A percentile compares a stretch with the other conserved stretches of the same genome.
These are phyloP conservation scores for Lamellibrachia satsuma DNA, from an alignment of 2,888 invertebrate genomes.

Conservation along the genomic window DNA sequence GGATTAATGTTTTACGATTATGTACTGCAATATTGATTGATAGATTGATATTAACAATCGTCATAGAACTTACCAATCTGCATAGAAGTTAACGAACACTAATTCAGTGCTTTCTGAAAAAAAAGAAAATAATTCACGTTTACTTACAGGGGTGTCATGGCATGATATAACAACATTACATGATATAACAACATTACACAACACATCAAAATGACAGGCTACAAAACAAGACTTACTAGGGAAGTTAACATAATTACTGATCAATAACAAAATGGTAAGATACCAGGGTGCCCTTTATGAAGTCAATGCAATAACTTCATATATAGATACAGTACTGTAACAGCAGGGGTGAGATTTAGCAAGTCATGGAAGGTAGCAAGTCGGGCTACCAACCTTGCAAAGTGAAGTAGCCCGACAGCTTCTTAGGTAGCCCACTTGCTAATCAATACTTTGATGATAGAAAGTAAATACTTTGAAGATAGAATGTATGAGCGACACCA, in stretches of 20 bases:
- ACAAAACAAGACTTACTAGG: neutral
- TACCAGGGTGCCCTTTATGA: too few relatives aligned
- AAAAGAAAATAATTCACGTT: constrained; percentile 39
- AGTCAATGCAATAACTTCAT: too few relatives aligned
- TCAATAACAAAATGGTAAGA: neutral
- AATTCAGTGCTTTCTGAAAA: constrained; percentile 91
- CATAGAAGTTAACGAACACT: constrained; percentile 98
- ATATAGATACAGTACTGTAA: too few relatives aligned
- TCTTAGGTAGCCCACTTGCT: too few relatives aligned
- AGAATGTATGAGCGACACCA: too few relatives aligned
- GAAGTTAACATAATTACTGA: neutral
- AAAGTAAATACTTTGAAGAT: too few relatives aligned
- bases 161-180: neutral
- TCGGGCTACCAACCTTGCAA: too few relatives aligned
- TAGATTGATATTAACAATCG: neutral
- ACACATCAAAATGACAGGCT: neutral
- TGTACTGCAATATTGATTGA: neutral
- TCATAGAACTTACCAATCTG: constrained; percentile 80
- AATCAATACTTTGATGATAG: too few relatives aligned
- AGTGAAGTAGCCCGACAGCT: too few relatives aligned
- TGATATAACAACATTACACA: too few relatives aligned
- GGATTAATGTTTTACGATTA: neutral
- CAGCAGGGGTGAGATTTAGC: too few relatives aligned
- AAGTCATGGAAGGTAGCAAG: too few relatives aligned
- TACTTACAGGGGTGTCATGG: neutral